Base-by-base conservation (phyloP, 2,113 vertebrate species). In the Oenanthe oenanthe region DNA sequence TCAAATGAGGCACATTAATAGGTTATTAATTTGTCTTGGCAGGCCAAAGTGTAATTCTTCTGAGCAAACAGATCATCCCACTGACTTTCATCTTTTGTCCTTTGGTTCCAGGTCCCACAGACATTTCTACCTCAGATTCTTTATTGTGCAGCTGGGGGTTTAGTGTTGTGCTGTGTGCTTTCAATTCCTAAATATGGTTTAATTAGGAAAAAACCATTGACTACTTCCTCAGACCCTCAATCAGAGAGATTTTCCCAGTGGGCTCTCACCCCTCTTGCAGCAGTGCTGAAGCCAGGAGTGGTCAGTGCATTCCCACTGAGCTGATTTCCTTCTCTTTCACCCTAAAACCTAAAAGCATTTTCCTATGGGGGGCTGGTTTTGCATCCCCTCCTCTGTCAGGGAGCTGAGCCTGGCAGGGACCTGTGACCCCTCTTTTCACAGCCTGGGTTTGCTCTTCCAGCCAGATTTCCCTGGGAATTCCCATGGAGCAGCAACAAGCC, bases 321-420 rank as follows among this genome's bases (percentile, higher is more conserved):
- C 70, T 42, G 10, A 18, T 66, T 56, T 58, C 56, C 42, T 50
- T 25, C 31, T 79, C 16, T 83, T 70, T 67, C 68, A 34, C 38
- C 54, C 76, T 15, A 36, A 68, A 86, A 76, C 36, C 71, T 15
- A 16, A 88, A 74, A 63, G 74, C 8, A 0, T 72, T 92, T 71
- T 62, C 43, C 22, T 42, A 2, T 2, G 2, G n/a, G 32, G 1
- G 0, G 63, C 24, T 68, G 13, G 2, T 19, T 68, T n/a, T 21
- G 32, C 45, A 12, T 21, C 12, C 82, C 78, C 36, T 80, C 43
- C 3, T 22, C 15, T 94, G 67, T 38, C 75, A 79, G 78, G 32
- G 80, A 75, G 66, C 86, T 68, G 82, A 88, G 93, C 81, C 92
- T 92, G 67, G 66, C 67, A 56, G 57, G 40, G 84, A 88, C 61